These are phyloP conservation scores for Uloborus plumipes DNA, from an alignment of 2,888 invertebrate species.

Conservation along the genomic window DNA sequence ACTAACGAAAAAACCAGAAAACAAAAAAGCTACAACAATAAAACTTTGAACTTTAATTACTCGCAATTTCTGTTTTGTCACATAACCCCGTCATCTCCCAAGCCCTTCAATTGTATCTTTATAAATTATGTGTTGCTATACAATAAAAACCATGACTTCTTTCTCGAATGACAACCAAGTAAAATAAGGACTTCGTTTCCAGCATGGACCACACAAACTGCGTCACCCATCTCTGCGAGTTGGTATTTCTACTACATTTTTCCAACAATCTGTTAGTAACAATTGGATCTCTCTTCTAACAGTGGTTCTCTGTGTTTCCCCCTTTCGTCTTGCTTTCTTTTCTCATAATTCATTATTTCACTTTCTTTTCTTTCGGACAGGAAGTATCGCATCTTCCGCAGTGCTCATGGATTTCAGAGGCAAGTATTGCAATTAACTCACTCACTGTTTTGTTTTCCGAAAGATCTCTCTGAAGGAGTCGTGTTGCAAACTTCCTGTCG, in stretches of 20 bases:
- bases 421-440: conserved; percentile 6
- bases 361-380: conserved; percentile 16
- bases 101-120: no score
- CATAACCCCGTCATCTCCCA: no score
- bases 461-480: background rate
- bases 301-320: background rate
- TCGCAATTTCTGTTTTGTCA: no score
- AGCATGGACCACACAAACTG: no score
- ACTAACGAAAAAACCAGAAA: no score
- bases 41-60: no score
- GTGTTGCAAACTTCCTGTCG: conserved; percentile 12
- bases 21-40: no score
- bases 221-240: no score
- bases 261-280: background rate
- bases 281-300: background rate
- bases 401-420: background rate
- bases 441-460: conserved; percentile 12
- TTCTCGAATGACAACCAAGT: no score
- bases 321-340: background rate
- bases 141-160: no score
- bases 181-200: no score
- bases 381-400: conserved; percentile 2
- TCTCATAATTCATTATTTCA: conserved; percentile 12
- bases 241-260: background rate
- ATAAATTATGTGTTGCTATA: no score